These are phyloP conservation scores for Sycobia sp. DNA, from an alignment of 1,140 invertebrate species.

Conservation along the genomic window DNA sequence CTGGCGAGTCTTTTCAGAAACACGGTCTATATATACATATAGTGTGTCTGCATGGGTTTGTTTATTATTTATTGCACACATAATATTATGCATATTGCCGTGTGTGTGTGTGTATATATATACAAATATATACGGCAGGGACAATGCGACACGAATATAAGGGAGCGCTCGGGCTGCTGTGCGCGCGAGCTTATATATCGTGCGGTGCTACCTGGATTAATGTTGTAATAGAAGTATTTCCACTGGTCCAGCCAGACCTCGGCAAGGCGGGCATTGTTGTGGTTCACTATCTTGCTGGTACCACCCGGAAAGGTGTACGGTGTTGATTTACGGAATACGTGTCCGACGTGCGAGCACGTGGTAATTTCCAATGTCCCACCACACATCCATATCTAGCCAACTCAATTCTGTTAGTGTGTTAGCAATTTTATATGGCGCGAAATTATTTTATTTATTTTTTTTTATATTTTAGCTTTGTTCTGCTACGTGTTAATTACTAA, in stretches of 20 bases:
- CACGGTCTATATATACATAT: no score
- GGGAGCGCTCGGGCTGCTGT: no score
- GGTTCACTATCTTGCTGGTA: constrained; percentile 96
- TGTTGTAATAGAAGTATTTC: constrained; percentile 98
- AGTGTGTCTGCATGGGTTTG: no score
- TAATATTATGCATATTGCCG: no score
- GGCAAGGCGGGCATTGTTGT: constrained; percentile 95
- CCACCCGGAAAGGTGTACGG: constrained; percentile 99
- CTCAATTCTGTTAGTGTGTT: constrained; percentile 46
- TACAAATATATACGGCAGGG: neutral
- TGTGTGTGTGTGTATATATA: neutral
- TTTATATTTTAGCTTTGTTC: no score
- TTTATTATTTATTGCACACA: no score
- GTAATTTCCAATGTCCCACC: constrained; percentile 89
- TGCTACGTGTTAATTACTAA: constrained; percentile 14
- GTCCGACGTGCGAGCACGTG: constrained; percentile 91
- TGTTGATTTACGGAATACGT: constrained; percentile 98
- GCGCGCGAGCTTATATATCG: neutral
- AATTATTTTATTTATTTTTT: no score
- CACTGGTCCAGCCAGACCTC: constrained; percentile 98
- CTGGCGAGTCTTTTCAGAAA: no score
- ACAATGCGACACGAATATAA: no score
- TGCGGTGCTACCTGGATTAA: constrained; percentile 83
- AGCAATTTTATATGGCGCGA: constrained; percentile 2
- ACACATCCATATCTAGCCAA: constrained; percentile 94